These are phyloP conservation scores for Myiotriccus ornatus DNA, from an alignment of 2,797 vertebrate species.

Conservation along the genomic window DNA sequence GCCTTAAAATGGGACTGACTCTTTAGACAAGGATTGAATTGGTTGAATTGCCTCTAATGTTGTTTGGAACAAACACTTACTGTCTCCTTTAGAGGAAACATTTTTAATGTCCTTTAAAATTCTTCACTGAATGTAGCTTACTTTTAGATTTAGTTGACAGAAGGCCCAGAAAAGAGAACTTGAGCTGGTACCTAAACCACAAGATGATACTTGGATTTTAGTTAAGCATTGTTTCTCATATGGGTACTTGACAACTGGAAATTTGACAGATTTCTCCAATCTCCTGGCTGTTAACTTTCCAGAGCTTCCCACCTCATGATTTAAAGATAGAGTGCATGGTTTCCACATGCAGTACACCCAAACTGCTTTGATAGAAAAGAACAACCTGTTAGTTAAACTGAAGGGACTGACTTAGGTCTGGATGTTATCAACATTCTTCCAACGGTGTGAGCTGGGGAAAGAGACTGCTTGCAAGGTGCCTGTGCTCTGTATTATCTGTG, in stretches of 20 bases:
- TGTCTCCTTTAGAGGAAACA: not conserved
- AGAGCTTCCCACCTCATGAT: not conserved
- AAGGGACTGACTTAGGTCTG: fast-evolving
- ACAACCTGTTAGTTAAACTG: not conserved
- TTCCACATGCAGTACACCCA: not conserved
- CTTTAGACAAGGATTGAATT: not conserved
- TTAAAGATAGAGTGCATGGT: not conserved
- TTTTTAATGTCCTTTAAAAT: not conserved
- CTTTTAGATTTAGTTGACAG: not conserved
- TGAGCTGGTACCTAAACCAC: not conserved
- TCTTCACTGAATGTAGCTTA: not conserved
- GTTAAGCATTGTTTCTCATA: not conserved
- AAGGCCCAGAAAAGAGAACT: not conserved
- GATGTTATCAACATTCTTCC: not conserved
- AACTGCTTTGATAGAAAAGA: not conserved
- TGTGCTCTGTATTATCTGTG: not conserved
- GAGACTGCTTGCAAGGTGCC: fast-evolving
- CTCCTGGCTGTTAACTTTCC: not conserved
- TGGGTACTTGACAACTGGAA: not conserved
- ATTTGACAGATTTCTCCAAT: not conserved
- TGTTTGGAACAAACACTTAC: not conserved
- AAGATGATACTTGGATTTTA: not conserved
- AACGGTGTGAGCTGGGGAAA: not conserved
- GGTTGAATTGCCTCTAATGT: not conserved
- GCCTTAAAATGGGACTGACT: not conserved